Conservation (phyloP, 2,113 vertebrate genomes). For the human (Homo sapiens) region DNA sequence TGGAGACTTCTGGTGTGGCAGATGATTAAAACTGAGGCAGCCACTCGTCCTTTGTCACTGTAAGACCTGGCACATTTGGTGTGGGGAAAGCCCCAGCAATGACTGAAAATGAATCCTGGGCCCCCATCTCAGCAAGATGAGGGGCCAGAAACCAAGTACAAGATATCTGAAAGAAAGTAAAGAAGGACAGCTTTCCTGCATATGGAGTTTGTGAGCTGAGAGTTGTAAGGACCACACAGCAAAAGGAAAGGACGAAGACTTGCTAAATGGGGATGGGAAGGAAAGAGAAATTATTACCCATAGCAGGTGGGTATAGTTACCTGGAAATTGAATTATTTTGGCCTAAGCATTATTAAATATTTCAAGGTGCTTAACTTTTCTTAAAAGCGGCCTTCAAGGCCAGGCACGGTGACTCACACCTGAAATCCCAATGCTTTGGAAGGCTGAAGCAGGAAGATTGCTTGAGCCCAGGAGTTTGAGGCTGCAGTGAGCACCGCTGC, state of each 20-base stretch:
- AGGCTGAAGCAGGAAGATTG: too few species aligned
- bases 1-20: not conserved
- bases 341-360: not conserved
- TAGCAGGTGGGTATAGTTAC: not conserved
- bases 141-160: not conserved
- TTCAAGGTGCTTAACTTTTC: not conserved
- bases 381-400: not conserved
- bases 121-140: not conserved
- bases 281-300: not conserved
- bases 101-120: not conserved
- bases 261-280: not conserved
- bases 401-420: too few species aligned
- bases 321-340: not conserved
- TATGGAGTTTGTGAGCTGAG: not conserved
- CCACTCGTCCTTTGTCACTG: not conserved
- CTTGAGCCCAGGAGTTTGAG: too few species aligned
- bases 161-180: not conserved
- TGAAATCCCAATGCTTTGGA: too few species aligned
- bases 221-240: not conserved
- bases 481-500: too few species aligned
- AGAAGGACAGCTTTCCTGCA: not conserved
- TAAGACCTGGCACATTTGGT: not conserved
- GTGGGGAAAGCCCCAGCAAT: not conserved
- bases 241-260: not conserved
- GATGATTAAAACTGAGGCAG: not conserved